Conservation (phyloP, 1,140 invertebrate genomes). For the Venturia canescens region DNA sequence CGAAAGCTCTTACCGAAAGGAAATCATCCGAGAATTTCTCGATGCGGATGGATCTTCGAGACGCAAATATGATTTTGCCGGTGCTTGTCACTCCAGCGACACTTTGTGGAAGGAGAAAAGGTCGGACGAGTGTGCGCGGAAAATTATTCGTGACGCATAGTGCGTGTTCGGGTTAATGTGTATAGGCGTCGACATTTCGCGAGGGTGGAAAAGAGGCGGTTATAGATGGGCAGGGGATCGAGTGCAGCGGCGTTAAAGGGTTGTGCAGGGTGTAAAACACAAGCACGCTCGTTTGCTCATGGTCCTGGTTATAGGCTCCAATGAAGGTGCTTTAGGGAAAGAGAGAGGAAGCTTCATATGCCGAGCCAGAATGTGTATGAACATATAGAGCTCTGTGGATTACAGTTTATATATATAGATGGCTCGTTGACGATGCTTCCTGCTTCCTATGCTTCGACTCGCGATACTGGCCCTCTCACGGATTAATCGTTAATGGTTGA, state of each 20-base stretch:
- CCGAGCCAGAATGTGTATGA: not conserved
- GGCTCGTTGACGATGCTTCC: not conserved
- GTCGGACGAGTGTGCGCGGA: slow-evolving; percentile 7
- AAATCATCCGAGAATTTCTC: no score
- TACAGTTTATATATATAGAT: not conserved
- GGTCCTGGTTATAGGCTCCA: not conserved
- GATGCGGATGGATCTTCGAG: not conserved
- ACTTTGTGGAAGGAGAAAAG: not conserved
- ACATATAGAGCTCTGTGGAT: not conserved
- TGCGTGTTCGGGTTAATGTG: slow-evolving; percentile 35
- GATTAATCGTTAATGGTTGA: slow-evolving; percentile 45
- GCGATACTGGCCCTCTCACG: not conserved
- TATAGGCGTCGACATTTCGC: slow-evolving; percentile 9
- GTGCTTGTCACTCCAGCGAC: not conserved
- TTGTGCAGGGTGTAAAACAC: slow-evolving; percentile 37
- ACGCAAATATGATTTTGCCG: not conserved
- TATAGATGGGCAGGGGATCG: not conserved
- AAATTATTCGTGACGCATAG: slow-evolving; percentile 37
- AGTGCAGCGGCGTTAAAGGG: not conserved
- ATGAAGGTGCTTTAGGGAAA: not conserved
- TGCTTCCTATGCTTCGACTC: not conserved
- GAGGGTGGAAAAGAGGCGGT: not conserved
- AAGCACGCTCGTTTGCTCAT: slow-evolving; percentile 9
- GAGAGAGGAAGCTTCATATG: slow-evolving; percentile 3
- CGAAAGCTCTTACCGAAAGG: no score